Base-by-base conservation (phyloP, 2,797 vertebrate species). In the Mallotus villosus region DNA sequence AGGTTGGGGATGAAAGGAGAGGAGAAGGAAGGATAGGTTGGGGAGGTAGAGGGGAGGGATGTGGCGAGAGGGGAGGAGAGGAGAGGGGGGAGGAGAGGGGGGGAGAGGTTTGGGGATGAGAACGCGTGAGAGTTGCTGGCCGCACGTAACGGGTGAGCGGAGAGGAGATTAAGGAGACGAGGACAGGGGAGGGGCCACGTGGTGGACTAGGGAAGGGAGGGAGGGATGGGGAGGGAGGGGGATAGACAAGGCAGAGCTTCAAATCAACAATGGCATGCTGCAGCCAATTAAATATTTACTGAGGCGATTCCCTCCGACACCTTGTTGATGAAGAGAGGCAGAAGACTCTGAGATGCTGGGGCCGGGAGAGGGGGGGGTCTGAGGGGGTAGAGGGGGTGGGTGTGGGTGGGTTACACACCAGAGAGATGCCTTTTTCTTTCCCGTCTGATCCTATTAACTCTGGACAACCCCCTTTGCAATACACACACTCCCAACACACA, bases 211-310 rank as follows among this genome's bases (percentile, higher is more conserved):
- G 76, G 64, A 64, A 70, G 64, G 70, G 75, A 14, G 77, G 73
- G 77, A 73, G 75, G 74, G n/a, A 64, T 7, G 2, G 51, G 77
- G 57, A 16, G 29, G n/a, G 57, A 46, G 29, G n/a, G 22, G 27
- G 68, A 67, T n/a, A 12, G 80, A 73, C 72, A 49, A 80, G 83
- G 81, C 82, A 82, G 86, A 85, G 75, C 89, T 81, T 83, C 86
- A 92, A 91, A 92, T 92, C 91, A 93, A 91, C 85, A 87, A 65
- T 51, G 78, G 86, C 86, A 81, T 82, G 82, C 90, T 85, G 90
- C 91, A 91, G 88, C 86, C 92, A 91, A 93, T 94, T 89, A 93
- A 93, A 94, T 93, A 94, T 94, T 92, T 93, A 92, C 91, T 83
- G 81, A 90, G 19, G 84, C 89, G 79, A 88, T 89, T 89, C 78